Conservation (phyloP, 2,797 vertebrate genomes). For the Nyctalus aviator region DNA sequence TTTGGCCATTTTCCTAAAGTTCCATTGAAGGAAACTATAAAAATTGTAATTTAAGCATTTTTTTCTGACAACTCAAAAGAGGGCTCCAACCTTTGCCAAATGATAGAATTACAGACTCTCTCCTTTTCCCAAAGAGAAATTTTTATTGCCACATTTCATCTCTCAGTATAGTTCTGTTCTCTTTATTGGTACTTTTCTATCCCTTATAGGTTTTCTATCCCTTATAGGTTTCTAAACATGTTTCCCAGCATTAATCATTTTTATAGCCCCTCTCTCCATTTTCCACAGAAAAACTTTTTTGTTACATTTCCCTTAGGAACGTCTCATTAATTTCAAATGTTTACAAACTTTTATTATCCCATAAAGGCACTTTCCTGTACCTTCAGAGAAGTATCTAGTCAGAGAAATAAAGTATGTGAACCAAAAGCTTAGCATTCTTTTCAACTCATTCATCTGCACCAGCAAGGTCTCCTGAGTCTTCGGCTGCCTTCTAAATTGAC, state of each 20-base stretch:
- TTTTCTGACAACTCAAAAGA: constrained; percentile 74
- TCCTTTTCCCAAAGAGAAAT: constrained; percentile 47
- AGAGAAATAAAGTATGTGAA: constrained; percentile 59
- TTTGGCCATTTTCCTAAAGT: constrained; percentile 77
- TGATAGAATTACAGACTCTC: constrained; percentile 74
- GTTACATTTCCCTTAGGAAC: constrained; percentile 58
- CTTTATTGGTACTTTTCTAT: constrained; percentile 59
- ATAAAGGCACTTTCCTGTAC: not conserved
- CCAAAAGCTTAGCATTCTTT: constrained; percentile 50
- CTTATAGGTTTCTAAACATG: constrained; percentile 62
- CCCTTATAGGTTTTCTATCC: constrained; percentile 49
- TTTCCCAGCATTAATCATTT: constrained; percentile 63
- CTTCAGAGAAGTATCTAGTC: constrained; percentile 57
- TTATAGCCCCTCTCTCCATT: constrained; percentile 53
- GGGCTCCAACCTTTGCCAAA: constrained; percentile 61
- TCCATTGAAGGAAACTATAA: constrained; percentile 76
- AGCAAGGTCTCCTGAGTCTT: constrained; percentile 48
- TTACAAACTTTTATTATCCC: constrained; percentile 70
- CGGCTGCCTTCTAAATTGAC: constrained; percentile 31
- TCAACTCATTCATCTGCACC: constrained; percentile 23
- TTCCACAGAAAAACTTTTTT: constrained; percentile 56
- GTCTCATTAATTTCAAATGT: constrained; percentile 53
- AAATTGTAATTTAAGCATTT: constrained; percentile 77
- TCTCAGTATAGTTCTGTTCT: constrained; percentile 38
- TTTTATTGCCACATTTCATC: constrained; percentile 69